Evolutionary conservation across 2,113 vertebrate genomes (phyloP), one percentile per base, ranked within the genome.

Genomic region (Hyperopisus bebe): DNA sequence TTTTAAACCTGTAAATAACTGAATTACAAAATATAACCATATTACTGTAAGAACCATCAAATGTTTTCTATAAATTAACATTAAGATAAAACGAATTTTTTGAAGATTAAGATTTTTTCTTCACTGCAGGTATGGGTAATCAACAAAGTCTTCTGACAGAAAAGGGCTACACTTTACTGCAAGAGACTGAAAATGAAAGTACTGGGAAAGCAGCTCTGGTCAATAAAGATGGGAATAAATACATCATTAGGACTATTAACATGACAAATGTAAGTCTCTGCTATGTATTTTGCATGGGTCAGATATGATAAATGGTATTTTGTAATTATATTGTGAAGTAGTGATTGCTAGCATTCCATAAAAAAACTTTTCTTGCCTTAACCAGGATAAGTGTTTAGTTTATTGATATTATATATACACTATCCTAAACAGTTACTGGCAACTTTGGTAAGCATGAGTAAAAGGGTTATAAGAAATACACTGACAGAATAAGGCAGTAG

Each of bases 141-240:
- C 21, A 27, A n/a, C 42, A 66, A 3, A 90, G 87, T 51, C 44
- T 48, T 42, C 77, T 85, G 27, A 47, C 9, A n/a, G 5, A 51
- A 31, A 47, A 46, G 7, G 90, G 90, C 9, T 90, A 88, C 87
- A 17, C 27, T 3, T 17, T 42, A 47, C 35, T 96, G 4, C 93
- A 94, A 86, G 96, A 97, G 93, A 97, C 97, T 88, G 97, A 96
- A 91, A 95, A 97, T 95, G 96, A 96, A 92, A 97, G 96, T 13
- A 97, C 97, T 91, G 96, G 96, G 88, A 97, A 96, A 93, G 96
- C 96, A 51, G 92, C 97, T 91, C 96, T 97, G 90, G 96, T 97
- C 86, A 96, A 95, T 93, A 93, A 95, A 91, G 94, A 94, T 92
- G 95, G 95, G 93, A 94, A 97, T 93, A 93, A 91, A 50, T 97